These are phyloP conservation scores for Tragulus kanchil DNA, from an alignment of 2,113 vertebrate genomes.

Conservation along the genomic window DNA sequence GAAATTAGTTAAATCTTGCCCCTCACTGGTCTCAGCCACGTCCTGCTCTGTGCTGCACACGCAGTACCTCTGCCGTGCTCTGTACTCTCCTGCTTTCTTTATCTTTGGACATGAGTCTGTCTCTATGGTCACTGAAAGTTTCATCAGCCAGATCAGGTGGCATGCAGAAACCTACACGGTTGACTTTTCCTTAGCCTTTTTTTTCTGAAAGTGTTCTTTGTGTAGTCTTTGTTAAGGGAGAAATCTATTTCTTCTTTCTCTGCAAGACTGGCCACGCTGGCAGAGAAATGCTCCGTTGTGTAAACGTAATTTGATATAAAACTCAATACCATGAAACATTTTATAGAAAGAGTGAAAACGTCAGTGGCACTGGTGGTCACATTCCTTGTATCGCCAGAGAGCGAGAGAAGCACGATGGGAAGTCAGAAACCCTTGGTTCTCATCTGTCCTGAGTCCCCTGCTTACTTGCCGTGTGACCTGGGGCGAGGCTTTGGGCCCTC, in stretches of 20 bases:
- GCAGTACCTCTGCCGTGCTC: too few relatives aligned
- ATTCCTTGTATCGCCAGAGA: neutral
- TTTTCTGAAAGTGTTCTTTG: conserved; percentile 66
- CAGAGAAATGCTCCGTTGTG: neutral
- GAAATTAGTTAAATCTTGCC: neutral
- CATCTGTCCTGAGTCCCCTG: neutral
- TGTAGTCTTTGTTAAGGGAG: conserved; percentile 37
- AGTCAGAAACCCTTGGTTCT: neutral
- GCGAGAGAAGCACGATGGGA: neutral
- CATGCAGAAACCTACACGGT: conserved; percentile 39
- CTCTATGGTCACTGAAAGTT: conserved; percentile 63
- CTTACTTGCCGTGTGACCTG: neutral
- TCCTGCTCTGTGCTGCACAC: rapidly evolving
- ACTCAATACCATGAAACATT: conserved; percentile 32
- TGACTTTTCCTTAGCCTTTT: conserved; percentile 56
- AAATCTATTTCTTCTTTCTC: conserved; percentile 53
- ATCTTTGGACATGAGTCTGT: neutral
- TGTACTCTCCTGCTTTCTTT: neutral
- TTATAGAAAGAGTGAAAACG: conserved; percentile 18
- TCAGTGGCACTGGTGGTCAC: neutral
- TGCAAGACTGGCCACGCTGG: neutral
- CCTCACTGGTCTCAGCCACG: neutral
- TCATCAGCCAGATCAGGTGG: conserved; percentile 49
- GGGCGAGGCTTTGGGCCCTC: neutral
- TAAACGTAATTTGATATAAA: conserved; percentile 58